phyloP scores from a whole-genome alignment of 2,888 invertebrate genomes.

The Diadromus collaris region DNA sequence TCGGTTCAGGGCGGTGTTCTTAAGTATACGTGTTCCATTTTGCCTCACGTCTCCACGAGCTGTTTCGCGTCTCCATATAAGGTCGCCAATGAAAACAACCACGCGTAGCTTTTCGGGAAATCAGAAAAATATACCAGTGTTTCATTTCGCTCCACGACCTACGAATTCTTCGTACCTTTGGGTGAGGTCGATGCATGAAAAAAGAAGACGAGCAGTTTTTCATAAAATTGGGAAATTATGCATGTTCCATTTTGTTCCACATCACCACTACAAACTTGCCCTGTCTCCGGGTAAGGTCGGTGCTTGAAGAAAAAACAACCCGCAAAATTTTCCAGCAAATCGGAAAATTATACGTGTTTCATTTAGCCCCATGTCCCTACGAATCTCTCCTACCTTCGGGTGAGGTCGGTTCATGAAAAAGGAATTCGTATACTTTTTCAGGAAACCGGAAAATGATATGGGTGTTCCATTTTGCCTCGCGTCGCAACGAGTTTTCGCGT shows the following conservation, averaged over 20 bases:
- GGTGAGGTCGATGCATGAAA: not conserved
- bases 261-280: not conserved
- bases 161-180: too few species aligned
- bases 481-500: not conserved
- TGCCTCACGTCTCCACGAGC: not conserved
- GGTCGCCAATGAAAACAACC: not conserved
- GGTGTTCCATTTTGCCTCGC: not conserved
- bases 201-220: not conserved
- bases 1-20: not conserved
- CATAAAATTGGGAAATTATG: not conserved
- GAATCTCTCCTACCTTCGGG: not conserved
- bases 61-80: not conserved
- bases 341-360: too few species aligned
- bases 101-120: too few species aligned
- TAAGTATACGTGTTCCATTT: not conserved
- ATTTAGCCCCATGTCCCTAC: too few species aligned
- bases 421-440: not conserved
- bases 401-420: not conserved
- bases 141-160: too few species aligned
- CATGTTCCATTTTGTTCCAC: not conserved
- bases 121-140: too few species aligned
- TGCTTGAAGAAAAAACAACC: not conserved
- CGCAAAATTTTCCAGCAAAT: too few species aligned
- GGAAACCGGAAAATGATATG: not conserved
- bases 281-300: slow-evolving; percentile 18